Percentiles rank a stretch among this genome's conserved stretches.
phyloP scores from a whole-genome alignment of 1,140 invertebrate genomes.

The Polypedilum vanderplanki region DNA sequence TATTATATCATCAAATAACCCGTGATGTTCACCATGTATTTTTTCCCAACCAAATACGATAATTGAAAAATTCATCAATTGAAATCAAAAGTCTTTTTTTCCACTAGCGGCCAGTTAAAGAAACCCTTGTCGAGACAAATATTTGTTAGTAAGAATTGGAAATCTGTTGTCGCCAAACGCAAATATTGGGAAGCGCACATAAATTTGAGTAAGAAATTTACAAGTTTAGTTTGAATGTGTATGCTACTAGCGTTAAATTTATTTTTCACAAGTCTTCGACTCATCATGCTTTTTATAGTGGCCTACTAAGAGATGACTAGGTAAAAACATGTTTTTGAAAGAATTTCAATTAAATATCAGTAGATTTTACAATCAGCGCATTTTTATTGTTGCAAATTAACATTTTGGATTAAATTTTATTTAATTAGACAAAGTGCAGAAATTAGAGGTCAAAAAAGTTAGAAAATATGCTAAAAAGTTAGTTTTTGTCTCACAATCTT shows the following conservation, averaged over 20 bases:
- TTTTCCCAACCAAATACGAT: background rate
- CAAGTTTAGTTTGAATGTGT: background rate
- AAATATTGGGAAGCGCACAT: constrained; percentile 16
- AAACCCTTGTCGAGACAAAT: background rate
- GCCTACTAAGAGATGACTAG: too few relatives aligned
- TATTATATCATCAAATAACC: constrained; percentile 6
- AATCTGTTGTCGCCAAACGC: constrained; percentile 21
- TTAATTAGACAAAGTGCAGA: too few relatives aligned
- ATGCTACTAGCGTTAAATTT: too few relatives aligned
- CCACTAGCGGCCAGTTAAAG: background rate
- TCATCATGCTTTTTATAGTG: too few relatives aligned
- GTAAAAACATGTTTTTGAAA: too few relatives aligned
- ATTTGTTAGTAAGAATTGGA: background rate
- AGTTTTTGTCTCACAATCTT: background rate
- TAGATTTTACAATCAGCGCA: too few relatives aligned
- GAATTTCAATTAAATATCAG: too few relatives aligned
- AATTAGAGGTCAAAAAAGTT: too few relatives aligned
- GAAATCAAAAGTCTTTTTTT: background rate
- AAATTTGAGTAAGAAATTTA: constrained; percentile 9
- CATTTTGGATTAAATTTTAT: too few relatives aligned
- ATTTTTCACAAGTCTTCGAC: too few relatives aligned
- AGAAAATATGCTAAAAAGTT: background rate
- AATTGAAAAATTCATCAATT: background rate
- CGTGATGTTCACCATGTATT: background rate
- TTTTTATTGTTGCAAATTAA: too few relatives aligned